Conservation (phyloP, 2,888 invertebrate genomes). For the Drosophila birchii region DNA sequence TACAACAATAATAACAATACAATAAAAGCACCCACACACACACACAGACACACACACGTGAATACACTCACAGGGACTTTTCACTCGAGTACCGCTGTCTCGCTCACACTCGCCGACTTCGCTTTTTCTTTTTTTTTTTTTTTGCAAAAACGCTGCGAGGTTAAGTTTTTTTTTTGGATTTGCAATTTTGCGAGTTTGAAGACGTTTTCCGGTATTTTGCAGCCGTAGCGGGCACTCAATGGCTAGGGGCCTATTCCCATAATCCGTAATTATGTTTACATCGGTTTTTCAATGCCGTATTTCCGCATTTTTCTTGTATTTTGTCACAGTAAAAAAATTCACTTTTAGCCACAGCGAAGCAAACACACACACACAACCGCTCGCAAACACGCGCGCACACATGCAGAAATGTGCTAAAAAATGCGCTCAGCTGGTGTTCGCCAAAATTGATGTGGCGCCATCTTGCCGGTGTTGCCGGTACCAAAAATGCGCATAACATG, state of each 20-base stretch:
- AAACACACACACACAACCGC: conserved; percentile 54
- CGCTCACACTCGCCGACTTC: conserved; percentile 39
- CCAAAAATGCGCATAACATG: conserved; percentile 22
- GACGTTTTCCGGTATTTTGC: conserved; percentile 19
- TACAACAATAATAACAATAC: conserved; percentile 29
- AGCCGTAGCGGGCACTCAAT: conserved; percentile 19
- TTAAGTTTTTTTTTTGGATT: conserved; percentile 68
- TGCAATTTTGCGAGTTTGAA: conserved; percentile 43
- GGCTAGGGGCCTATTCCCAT: conserved; percentile 27
- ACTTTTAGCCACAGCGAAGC: conserved; percentile 62
- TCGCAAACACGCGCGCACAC: conserved; percentile 49
- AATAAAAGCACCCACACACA: conserved; percentile 45
- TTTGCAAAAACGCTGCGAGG: conserved; percentile 62
- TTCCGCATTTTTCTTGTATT: conserved; percentile 34
- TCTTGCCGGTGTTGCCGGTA: conserved; percentile 1
- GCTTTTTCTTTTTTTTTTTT: conserved; percentile 16
- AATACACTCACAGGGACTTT: conserved; percentile 26
- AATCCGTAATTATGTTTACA: conserved; percentile 27
- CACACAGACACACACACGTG: conserved; percentile 31
- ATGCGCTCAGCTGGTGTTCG: conserved; percentile 62
- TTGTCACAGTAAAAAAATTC: conserved; percentile 72
- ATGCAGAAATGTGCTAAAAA: conserved; percentile 66
- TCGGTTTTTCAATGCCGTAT: conserved; percentile 35
- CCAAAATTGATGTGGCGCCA: conserved; percentile 6
- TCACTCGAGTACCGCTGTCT: conserved; percentile 17